Conservation (phyloP, 1,140 invertebrate genomes). For the Pissodes strobi region DNA sequence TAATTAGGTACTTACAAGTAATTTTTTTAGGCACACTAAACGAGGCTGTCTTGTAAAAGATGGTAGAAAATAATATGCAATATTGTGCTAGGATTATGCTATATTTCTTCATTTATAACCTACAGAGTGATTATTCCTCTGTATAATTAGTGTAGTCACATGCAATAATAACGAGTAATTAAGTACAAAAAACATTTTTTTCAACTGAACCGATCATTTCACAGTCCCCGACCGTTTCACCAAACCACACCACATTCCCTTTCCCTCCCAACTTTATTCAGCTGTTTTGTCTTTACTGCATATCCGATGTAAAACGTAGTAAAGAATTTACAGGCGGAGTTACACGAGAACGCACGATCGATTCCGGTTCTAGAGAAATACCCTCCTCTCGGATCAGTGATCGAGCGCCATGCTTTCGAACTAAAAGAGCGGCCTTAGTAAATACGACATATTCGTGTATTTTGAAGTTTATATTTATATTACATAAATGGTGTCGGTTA, state of each 20-base stretch:
- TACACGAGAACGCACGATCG: constrained; percentile 25
- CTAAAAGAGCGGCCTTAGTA: constrained; percentile 7
- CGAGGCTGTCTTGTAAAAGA: too few relatives aligned
- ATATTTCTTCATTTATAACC: too few relatives aligned
- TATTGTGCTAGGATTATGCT: too few relatives aligned
- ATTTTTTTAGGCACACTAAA: too few relatives aligned
- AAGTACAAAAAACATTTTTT: too few relatives aligned
- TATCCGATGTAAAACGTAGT: constrained; percentile 17
- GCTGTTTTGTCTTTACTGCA: constrained; percentile 33
- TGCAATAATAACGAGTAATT: too few relatives aligned
- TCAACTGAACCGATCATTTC: too few relatives aligned
- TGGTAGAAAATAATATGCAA: too few relatives aligned
- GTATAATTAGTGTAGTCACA: too few relatives aligned
- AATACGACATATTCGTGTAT: constrained; percentile 3
- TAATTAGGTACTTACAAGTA: too few relatives aligned
- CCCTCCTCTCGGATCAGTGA: constrained; percentile 34
- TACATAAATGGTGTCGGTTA: not conserved
- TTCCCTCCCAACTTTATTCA: constrained; percentile 14
- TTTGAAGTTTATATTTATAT: not conserved
- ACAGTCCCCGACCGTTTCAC: too few relatives aligned
- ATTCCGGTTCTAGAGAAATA: constrained; percentile 31
- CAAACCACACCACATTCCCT: constrained; percentile 3
- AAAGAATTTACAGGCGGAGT: constrained; percentile 33
- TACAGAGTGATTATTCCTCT: too few relatives aligned
- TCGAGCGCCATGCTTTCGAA: constrained; percentile 29